Conservation (phyloP, 2,797 vertebrate genomes). For the Notolabrus celidotus region DNA sequence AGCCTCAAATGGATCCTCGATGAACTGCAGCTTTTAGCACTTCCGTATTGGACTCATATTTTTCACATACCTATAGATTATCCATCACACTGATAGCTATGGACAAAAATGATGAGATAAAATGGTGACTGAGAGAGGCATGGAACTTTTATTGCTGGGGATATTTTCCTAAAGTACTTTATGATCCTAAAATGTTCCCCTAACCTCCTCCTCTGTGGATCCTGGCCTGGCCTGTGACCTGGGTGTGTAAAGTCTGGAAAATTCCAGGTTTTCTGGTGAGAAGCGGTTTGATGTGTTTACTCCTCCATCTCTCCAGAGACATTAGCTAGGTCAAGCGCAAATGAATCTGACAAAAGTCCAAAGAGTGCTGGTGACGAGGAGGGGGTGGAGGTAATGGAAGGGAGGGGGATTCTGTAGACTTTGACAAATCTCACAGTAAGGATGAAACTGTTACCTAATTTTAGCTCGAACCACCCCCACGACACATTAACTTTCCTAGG, state of each 20-base stretch:
- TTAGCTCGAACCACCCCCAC: slow-evolving; percentile 59
- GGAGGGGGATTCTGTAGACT: slow-evolving; percentile 38
- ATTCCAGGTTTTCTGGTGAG: slow-evolving; percentile 73
- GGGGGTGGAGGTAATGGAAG: slow-evolving; percentile 17
- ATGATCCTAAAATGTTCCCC: slow-evolving; percentile 25
- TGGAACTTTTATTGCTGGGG: slow-evolving; percentile 1
- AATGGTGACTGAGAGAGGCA: slow-evolving; percentile 18
- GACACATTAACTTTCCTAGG: slow-evolving; percentile 66
- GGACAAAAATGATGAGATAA: slow-evolving; percentile 3
- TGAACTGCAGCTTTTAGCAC: too few species aligned
- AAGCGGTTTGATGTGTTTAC: slow-evolving; percentile 73
- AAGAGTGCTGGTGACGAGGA: slow-evolving; percentile 60
- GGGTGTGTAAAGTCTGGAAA: slow-evolving; percentile 69
- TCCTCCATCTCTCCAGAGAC: slow-evolving; percentile 67
- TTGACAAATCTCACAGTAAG: slow-evolving; percentile 65
- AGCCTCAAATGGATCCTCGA: too few species aligned
- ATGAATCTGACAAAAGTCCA: slow-evolving; percentile 74
- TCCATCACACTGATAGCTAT: too few species aligned
- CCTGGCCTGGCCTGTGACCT: slow-evolving; percentile 29
- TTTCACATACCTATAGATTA: too few species aligned
- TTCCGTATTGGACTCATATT: too few species aligned
- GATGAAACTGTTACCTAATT: slow-evolving; percentile 67
- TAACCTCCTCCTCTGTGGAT: slow-evolving; percentile 16
- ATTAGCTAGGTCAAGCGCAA: slow-evolving; percentile 82
- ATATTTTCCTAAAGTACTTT: slow-evolving; percentile 9